Conservation (phyloP, 2,797 vertebrate species). For the Percopsis omiscomaycus region DNA sequence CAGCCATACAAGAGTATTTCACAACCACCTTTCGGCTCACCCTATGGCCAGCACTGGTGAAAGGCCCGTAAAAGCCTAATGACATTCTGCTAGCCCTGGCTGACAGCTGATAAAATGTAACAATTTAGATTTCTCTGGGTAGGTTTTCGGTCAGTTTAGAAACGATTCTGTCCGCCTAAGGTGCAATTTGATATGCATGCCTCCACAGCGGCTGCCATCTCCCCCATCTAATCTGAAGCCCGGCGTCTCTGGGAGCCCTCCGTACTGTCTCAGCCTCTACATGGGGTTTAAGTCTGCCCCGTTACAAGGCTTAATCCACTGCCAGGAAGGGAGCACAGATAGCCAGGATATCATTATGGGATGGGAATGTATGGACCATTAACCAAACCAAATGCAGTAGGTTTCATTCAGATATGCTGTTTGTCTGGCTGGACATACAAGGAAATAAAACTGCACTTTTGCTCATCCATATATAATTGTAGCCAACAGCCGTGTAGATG, state of each 20-base stretch:
- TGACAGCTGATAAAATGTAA: slow-evolving; percentile 23
- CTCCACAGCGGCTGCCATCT: slow-evolving; percentile 34
- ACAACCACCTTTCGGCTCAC: slow-evolving; percentile 7
- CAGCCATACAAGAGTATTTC: slow-evolving; percentile 32
- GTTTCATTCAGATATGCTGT: background rate
- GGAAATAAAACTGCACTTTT: too few species aligned
- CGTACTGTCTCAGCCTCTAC: slow-evolving; percentile 57
- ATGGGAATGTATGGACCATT: slow-evolving; percentile 54
- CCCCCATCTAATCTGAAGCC: slow-evolving; percentile 64
- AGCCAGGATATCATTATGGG: slow-evolving; percentile 65
- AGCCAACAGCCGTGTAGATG: too few species aligned
- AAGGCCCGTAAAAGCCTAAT: slow-evolving; percentile 34
- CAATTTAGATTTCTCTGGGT: background rate
- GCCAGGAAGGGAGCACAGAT: slow-evolving; percentile 73
- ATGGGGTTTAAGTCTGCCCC: slow-evolving; percentile 63
- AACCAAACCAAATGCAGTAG: slow-evolving; percentile 22
- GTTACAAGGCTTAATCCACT: slow-evolving; percentile 64
- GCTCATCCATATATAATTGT: too few species aligned
- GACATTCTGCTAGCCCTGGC: slow-evolving; percentile 31
- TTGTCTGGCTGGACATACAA: background rate
- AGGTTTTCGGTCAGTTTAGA: too few species aligned
- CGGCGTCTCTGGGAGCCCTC: slow-evolving; percentile 55
- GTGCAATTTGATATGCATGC: slow-evolving; percentile 44
- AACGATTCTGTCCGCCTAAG: too few species aligned
- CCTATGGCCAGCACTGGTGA: slow-evolving; percentile 53